Evolutionary conservation across 2,113 vertebrate species (phyloP).

Genomic region (Phyllopteryx taeniolatus): DNA sequence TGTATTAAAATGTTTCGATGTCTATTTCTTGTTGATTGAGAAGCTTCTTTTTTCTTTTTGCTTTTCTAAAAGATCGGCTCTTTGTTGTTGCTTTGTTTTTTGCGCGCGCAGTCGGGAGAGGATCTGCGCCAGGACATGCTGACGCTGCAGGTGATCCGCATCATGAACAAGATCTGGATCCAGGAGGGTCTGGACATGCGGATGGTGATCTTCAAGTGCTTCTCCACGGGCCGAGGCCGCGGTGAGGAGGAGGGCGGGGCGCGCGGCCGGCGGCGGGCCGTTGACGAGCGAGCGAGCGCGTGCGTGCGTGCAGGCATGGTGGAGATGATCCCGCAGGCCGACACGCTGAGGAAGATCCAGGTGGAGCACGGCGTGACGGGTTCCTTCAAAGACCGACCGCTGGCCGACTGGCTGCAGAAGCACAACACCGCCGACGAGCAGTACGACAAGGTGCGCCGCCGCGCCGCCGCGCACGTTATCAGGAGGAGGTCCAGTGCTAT

Average conservation of each 20-base stretch:
- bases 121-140: slow-evolving; percentile 98
- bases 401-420: slow-evolving; percentile 95
- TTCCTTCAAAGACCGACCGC: slow-evolving; percentile 91
- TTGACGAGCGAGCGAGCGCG: slow-evolving; percentile 4
- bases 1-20: no score
- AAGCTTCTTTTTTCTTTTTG: no score
- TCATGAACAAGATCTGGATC: slow-evolving; percentile 99
- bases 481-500: no score
- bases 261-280: background rate
- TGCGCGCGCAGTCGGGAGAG: slow-evolving; percentile 81
- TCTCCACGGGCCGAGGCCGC: slow-evolving; percentile 87
- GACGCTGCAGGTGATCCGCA: slow-evolving; percentile 93
- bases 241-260: slow-evolving; percentile 64
- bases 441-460: slow-evolving; percentile 85
- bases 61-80: no score
- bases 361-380: slow-evolving; percentile 95
- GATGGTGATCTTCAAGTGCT: slow-evolving; percentile 97
- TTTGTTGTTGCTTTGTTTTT: background rate
- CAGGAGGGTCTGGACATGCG: slow-evolving; percentile 97
- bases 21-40: background rate
- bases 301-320: slow-evolving; percentile 83
- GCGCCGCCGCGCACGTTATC: no score
- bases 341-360: slow-evolving; percentile 96
- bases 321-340: slow-evolving; percentile 95
- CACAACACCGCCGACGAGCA: slow-evolving; percentile 90